Evolutionary conservation across 2,797 vertebrate genomes (phyloP), one percentile per base, ranked within the genome.

Genomic region (Sebastes oblongus): DNA sequence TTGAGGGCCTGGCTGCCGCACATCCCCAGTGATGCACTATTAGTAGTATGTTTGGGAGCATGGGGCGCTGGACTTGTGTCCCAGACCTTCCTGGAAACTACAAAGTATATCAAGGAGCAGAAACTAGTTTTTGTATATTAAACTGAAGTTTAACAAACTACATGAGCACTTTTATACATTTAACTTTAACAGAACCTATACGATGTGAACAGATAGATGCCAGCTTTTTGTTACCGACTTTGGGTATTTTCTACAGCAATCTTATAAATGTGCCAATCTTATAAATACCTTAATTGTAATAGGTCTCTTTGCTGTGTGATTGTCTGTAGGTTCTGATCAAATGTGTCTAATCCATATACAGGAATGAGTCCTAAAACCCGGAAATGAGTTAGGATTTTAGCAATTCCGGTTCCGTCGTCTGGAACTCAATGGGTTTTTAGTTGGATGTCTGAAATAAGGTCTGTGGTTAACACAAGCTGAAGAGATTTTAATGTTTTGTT

Each of bases 221-320:
- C 24, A 76, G 16, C 58, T 24, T 54, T 75, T 42, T 73, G 4
- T 65, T 11, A 64, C 13, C 4, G 11, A 76, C 3, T 54, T 74
- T 5, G 2, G 7, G 5, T 22, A n/a, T 56, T 72, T 81, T 18
- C 9, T 73, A 32, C 10, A 50, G 32, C 5, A 58, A 18, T 66
- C 13, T 22, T 54, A 18, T 12, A 52, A 50, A 80, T 62, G 79
- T 91, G 84, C 83, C 73, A 86, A 85, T 80, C n/a, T 60, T 64
- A 11, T 27, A 36, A 59, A 64, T 66, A 66, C 8, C 20, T 20
- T 67, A 3, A 14, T 29, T 68, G 2, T 4, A 56, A 25, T 12
- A 24, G 1, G 3, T 60, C 2, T 60, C n/a, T n/a, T 3, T 66
- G 7, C 4, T 3, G 3, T 34, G 9, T 39, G 27, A 24, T 50